A percentile compares a stretch with the other conserved stretches of the same genome.
Conservation (phyloP, 2,113 vertebrate genomes). For the Penelope pileata region DNA sequence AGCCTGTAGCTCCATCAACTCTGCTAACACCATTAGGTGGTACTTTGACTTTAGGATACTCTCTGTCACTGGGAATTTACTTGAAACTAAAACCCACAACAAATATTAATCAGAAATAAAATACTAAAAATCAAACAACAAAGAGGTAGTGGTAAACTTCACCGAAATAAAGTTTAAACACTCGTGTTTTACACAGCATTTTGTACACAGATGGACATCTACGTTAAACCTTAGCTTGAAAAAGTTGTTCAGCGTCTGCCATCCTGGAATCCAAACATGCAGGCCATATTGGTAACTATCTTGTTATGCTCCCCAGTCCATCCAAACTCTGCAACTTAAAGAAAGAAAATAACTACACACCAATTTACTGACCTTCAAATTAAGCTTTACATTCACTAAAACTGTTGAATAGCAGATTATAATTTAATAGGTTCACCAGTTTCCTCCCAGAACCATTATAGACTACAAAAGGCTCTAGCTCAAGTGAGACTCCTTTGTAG, state of each 20-base stretch:
- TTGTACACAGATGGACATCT: neutral
- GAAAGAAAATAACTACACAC: neutral
- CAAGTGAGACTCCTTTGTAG: neutral
- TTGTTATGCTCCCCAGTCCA: neutral
- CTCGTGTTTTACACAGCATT: neutral
- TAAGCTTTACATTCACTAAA: neutral
- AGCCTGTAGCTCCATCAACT: slow-evolving; percentile 43
- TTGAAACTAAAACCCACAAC: neutral
- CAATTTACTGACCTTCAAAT: neutral
- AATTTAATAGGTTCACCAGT: neutral
- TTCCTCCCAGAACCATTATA: neutral
- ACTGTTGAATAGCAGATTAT: neutral
- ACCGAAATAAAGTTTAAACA: neutral
- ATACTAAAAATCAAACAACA: neutral
- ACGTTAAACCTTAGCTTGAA: neutral
- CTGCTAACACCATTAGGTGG: slow-evolving; percentile 53
- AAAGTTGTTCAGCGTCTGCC: neutral
- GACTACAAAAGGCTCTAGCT: neutral
- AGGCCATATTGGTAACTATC: neutral
- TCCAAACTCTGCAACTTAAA: neutral
- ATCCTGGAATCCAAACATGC: neutral
- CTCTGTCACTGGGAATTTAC: neutral
- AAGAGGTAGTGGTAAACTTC: neutral
- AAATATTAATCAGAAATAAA: neutral
- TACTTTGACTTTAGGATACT: slow-evolving; percentile 27